phyloP scores from a whole-genome alignment of 2,888 invertebrate genomes.

The Brachyptera risi region DNA sequence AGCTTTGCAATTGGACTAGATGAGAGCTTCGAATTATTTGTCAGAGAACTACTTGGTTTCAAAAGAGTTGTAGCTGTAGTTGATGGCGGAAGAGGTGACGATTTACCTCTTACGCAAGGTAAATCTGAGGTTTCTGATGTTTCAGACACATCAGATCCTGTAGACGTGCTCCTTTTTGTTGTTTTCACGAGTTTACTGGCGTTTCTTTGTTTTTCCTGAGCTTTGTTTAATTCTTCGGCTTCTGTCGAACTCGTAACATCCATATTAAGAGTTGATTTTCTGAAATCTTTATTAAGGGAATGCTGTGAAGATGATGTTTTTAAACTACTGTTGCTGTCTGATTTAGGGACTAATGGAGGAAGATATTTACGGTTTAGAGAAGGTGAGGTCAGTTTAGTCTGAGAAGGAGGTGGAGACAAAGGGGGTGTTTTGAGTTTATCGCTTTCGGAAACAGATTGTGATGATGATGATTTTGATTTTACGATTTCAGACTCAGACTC shows the following conservation, averaged over 20 bases:
- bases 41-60: background rate
- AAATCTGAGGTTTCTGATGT: background rate
- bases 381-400: constrained; percentile 20
- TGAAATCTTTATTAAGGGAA: constrained; percentile 61
- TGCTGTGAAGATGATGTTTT: constrained; percentile 24
- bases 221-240: constrained; percentile 45
- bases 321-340: constrained; percentile 42
- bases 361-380: constrained; percentile 22
- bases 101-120: background rate
- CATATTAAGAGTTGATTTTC: constrained; percentile 70
- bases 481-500: background rate
- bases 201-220: constrained; percentile 16
- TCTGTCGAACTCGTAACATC: constrained; percentile 44
- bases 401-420: constrained; percentile 24
- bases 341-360: constrained; percentile 51
- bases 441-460: background rate
- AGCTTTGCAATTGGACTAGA: background rate
- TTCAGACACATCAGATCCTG: constrained; percentile 24
- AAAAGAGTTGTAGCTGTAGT: too few relatives aligned
- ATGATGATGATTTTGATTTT: background rate
- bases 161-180: constrained; percentile 18
- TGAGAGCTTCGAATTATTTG: background rate
- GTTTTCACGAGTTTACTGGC: constrained; percentile 3
- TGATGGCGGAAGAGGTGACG: too few relatives aligned
- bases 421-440: background rate